phyloP scores from a whole-genome alignment of 2,888 invertebrate species.

The Campoletis raptor region DNA sequence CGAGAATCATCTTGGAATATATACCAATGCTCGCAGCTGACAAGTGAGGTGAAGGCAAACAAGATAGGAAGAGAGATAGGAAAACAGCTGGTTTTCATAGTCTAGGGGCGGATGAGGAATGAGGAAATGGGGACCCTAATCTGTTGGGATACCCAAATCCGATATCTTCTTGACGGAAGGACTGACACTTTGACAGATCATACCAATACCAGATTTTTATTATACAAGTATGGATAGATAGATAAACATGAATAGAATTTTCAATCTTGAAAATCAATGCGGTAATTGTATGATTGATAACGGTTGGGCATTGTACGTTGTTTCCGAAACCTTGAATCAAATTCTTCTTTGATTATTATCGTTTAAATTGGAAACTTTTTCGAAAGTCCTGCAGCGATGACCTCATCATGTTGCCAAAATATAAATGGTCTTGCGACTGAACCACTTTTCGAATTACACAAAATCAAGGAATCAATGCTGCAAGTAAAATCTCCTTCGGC shows the following conservation, averaged over 20 bases:
- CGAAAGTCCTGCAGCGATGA: not conserved
- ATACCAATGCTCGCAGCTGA: slow-evolving; percentile 23
- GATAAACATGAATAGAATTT: not conserved
- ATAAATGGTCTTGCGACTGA: not conserved
- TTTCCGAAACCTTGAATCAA: not conserved
- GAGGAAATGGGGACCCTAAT: slow-evolving; percentile 79
- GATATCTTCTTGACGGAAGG: slow-evolving; percentile 68
- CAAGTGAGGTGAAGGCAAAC: slow-evolving; percentile 4
- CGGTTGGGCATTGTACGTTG: not conserved
- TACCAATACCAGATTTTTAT: not conserved
- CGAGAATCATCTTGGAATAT: slow-evolving; percentile 38
- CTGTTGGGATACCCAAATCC: slow-evolving; percentile 78
- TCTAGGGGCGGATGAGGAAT: slow-evolving; percentile 77
- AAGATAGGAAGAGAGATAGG: not conserved
- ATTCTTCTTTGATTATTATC: not conserved
- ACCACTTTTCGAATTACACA: not conserved
- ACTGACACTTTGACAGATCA: slow-evolving; percentile 25
- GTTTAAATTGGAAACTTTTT: not conserved
- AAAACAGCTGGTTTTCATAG: slow-evolving; percentile 55
- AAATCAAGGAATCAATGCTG: not conserved
- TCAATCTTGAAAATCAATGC: not conserved
- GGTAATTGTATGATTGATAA: not conserved
- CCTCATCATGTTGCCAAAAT: not conserved
- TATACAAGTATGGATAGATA: not conserved
- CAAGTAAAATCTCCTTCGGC: not conserved